Conservation (phyloP, 2,797 vertebrate species). For the Ptychadena robeensis region DNA sequence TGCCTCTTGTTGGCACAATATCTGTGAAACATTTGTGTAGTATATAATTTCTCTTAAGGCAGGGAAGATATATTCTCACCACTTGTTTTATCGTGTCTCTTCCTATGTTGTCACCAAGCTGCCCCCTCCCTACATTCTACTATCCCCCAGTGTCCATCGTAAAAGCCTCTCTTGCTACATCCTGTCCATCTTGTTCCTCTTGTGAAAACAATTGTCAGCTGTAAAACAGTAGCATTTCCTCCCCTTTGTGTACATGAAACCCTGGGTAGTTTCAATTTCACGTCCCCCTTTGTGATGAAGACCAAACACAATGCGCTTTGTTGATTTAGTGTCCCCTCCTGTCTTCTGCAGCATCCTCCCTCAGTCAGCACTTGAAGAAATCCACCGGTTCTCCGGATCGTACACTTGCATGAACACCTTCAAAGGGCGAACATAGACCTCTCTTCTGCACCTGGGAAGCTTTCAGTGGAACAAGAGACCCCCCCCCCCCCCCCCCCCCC, state of each 20-base stretch:
- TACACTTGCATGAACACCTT: slow-evolving; percentile 99
- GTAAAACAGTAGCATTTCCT: slow-evolving; percentile 34
- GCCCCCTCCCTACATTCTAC: too few relatives aligned
- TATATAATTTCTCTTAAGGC: too few relatives aligned
- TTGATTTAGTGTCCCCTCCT: background rate
- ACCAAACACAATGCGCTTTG: background rate
- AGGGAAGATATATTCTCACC: too few relatives aligned
- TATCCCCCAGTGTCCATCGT: background rate
- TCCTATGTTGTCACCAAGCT: too few relatives aligned
- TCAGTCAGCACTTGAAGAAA: slow-evolving; percentile 94
- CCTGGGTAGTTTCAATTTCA: background rate
- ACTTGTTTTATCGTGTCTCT: too few relatives aligned
- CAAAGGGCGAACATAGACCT: slow-evolving; percentile 90
- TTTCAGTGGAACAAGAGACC: background rate
- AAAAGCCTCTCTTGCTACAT: background rate
- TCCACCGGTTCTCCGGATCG: slow-evolving; percentile 93
- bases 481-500: too few relatives aligned
- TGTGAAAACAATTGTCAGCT: slow-evolving; percentile 3
- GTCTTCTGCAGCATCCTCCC: slow-evolving; percentile 85
- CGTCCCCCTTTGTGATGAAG: slow-evolving; percentile 17
- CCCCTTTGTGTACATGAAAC: slow-evolving; percentile 11
- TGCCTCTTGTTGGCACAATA: too few relatives aligned
- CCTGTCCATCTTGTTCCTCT: slow-evolving; percentile 3
- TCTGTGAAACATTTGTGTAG: too few relatives aligned
- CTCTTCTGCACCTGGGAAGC: slow-evolving; percentile 2